Conservation (phyloP, 2,888 invertebrate species). For the Melanostoma mellinum region DNA sequence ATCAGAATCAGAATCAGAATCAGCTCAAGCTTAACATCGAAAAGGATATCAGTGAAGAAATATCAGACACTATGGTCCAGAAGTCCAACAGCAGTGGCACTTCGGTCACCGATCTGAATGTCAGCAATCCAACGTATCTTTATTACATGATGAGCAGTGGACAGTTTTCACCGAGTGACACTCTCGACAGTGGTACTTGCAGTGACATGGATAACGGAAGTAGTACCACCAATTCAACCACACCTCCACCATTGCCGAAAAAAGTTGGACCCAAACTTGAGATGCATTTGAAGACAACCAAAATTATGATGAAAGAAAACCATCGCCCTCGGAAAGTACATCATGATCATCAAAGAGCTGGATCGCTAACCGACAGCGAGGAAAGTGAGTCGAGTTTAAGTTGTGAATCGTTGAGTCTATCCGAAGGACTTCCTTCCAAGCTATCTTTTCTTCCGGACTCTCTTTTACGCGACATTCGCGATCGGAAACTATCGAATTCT, state of each 20-base stretch:
- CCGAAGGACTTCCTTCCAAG: slow-evolving; percentile 82
- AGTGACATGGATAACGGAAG: slow-evolving; percentile 87
- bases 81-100: slow-evolving; percentile 74
- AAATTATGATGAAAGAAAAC: slow-evolving; percentile 76
- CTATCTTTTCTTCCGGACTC: slow-evolving; percentile 86
- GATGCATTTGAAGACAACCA: slow-evolving; percentile 79
- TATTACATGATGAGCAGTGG: slow-evolving; percentile 88
- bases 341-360: slow-evolving; percentile 81
- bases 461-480: slow-evolving; percentile 87
- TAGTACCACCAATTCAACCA: slow-evolving; percentile 65
- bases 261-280: slow-evolving; percentile 81
- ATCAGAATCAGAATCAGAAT: slow-evolving; percentile 5
- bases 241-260: slow-evolving; percentile 86
- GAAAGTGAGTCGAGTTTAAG: slow-evolving; percentile 88
- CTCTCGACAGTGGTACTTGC: slow-evolving; percentile 92
- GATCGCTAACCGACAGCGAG: slow-evolving; percentile 85
- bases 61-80: slow-evolving; percentile 73
- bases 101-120: slow-evolving; percentile 77
- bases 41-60: slow-evolving; percentile 72
- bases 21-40: slow-evolving; percentile 40
- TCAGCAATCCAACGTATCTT: slow-evolving; percentile 78
- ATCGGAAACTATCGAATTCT: slow-evolving; percentile 81
- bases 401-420: slow-evolving; percentile 91
- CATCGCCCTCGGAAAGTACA: slow-evolving; percentile 81
- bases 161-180: slow-evolving; percentile 91